Evolutionary conservation across 2,113 vertebrate genomes (phyloP).

Genomic region (Neotoma lepida): DNA sequence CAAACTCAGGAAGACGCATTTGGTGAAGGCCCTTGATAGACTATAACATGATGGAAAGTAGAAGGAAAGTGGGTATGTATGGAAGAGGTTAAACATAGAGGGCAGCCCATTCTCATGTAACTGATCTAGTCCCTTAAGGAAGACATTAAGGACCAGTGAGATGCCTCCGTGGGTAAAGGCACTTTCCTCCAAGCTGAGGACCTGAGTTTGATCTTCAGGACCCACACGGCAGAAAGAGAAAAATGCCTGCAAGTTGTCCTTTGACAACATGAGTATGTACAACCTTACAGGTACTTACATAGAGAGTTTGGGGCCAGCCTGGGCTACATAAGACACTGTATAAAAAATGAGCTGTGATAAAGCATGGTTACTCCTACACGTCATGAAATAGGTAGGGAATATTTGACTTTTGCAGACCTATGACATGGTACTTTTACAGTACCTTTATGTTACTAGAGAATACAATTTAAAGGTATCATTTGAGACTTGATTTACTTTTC

Average conservation of each 20-base stretch:
- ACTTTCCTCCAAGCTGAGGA: background rate
- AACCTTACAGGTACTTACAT: background rate
- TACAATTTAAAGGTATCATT: constrained; percentile 87
- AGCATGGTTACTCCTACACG: constrained; percentile 86
- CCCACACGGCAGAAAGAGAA: background rate
- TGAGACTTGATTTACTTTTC: constrained; percentile 85
- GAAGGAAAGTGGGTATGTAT: background rate
- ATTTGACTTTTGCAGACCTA: constrained; percentile 88
- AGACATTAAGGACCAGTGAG: background rate
- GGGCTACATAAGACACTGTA: background rate
- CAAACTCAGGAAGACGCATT: background rate
- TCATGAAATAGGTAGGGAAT: constrained; percentile 86
- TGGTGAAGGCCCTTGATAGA: background rate
- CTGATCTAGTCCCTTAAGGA: background rate
- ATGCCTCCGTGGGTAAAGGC: background rate
- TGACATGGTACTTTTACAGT: constrained; percentile 85
- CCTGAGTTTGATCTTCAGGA: background rate
- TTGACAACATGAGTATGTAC: background rate
- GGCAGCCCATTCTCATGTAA: background rate
- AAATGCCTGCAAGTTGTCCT: background rate
- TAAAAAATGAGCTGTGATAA: constrained; percentile 71
- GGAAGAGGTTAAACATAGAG: background rate
- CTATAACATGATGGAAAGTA: background rate
- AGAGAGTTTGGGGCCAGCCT: background rate
- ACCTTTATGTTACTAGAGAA: constrained; percentile 86